Evolutionary conservation across 2,113 vertebrate species (phyloP).

Genomic region (Henicopernis longicauda): DNA sequence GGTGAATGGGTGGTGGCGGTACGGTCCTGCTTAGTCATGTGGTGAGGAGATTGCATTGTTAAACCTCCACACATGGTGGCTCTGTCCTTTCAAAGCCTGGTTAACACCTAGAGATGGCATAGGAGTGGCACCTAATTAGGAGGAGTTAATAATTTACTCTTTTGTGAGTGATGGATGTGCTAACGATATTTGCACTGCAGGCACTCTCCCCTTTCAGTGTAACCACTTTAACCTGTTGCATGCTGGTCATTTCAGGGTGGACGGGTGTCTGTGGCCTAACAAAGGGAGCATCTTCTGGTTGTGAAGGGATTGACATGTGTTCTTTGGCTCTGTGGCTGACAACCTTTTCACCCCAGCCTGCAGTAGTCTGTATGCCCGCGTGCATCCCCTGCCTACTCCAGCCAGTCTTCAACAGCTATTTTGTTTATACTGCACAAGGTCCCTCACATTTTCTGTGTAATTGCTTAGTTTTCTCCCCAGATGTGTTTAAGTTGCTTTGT

Average conservation of each 20-base stretch:
- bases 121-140: constrained; percentile 21
- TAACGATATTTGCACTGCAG: not conserved
- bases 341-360: not conserved
- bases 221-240: not conserved
- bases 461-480: not conserved
- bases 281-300: not conserved
- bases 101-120: not conserved
- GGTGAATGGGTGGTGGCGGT: not conserved
- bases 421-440: not conserved
- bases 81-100: not conserved
- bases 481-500: not conserved
- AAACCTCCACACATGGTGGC: rapidly evolving
- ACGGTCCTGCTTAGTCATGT: not conserved
- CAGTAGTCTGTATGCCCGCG: not conserved
- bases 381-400: not conserved
- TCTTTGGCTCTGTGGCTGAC: not conserved
- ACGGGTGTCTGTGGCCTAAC: rapidly evolving
- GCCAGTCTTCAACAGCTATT: not conserved
- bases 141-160: constrained; percentile 33
- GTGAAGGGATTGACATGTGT: not conserved
- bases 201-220: not conserved
- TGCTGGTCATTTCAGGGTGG: not conserved
- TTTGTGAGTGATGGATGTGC: not conserved
- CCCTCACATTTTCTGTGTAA: not conserved
- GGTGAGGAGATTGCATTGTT: not conserved